Evolutionary conservation across 2,888 invertebrate genomes (phyloP), one percentile per base, ranked within the genome.

Genomic region (Xylocampa areola): DNA sequence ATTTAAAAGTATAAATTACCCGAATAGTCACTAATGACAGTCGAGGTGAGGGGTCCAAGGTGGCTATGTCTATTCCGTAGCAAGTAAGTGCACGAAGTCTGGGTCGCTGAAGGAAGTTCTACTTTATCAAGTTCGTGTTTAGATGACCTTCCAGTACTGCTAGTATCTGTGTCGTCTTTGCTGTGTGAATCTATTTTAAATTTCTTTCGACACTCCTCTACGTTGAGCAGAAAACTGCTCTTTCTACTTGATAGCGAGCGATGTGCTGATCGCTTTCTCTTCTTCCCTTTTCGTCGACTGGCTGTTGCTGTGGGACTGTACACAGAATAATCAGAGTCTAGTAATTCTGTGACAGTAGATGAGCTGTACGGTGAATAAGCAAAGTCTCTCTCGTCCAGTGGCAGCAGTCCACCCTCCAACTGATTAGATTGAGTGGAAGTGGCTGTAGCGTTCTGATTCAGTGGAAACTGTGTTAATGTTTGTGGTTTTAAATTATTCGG

Each of bases 151-250:
- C 74, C 80, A 52, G 84, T 85, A 60, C 78, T 77, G 65, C 71
- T 84, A 8, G 83, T 68, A 27, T 88, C 88, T 30, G 82, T 72
- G 39, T 75, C 76, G 37, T 89, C 86, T 73, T 85, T 94, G 80
- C 81, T 89, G 78, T 86, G 88, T 76, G 85, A 71, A 85, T 94
- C 94, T 92, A 94, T 94, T 92, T 95, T 95, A 85, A 94, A 91
- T 84, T 89, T 92, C 84, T 94, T 90, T 76, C 88, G 85, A 74
- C 84, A 88, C 74, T 89, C 87, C 55, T 91, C 92, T 64, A 87
- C 70, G 72, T 88, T 86, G 51, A 92, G 77, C 67, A 88, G 76
- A 72, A 74, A 86, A 79, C 82, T 87, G 76, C 86, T 90, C 70
- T 90, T 91, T 70, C 87, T 88, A 66, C 80, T 85, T n/a, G 92